Percentiles rank a stretch among this genome's conserved stretches.
Evolutionary conservation across 2,113 vertebrate genomes (phyloP).

Genomic region (Alectura lathami): DNA sequence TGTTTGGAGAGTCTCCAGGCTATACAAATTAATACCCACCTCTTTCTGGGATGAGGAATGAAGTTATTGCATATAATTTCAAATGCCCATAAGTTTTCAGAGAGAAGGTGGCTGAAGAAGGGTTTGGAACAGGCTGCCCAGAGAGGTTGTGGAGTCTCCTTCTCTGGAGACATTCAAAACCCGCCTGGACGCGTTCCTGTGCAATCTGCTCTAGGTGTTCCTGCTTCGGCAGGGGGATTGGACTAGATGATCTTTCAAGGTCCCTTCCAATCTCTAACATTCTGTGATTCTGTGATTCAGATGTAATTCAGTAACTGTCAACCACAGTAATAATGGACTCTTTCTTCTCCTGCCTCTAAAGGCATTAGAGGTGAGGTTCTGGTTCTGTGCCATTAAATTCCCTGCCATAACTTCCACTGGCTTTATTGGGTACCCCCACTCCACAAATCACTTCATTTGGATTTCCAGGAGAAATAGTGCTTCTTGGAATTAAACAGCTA

Average conservation of each 20-base stretch:
- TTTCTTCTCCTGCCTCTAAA: neutral
- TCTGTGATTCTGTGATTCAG: too few relatives aligned
- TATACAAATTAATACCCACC: neutral
- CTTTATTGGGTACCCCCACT: neutral
- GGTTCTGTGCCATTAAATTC: neutral
- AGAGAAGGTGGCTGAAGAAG: neutral
- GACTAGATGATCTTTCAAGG: too few relatives aligned
- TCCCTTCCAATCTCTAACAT: too few relatives aligned
- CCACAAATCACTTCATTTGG: neutral
- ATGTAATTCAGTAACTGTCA: neutral
- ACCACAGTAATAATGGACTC: neutral
- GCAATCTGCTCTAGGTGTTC: too few relatives aligned
- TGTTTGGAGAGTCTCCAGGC: conserved; percentile 22
- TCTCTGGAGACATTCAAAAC: too few relatives aligned
- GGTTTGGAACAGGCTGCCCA: neutral
- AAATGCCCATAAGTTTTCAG: neutral
- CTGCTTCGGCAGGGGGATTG: too few relatives aligned
- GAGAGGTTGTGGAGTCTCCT: too few relatives aligned
- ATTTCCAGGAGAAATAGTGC: neutral
- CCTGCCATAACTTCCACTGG: neutral
- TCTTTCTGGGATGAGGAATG: neutral
- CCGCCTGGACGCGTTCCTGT: too few relatives aligned
- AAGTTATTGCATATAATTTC: neutral
- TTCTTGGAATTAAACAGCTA: neutral
- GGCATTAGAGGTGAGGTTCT: neutral